Percentiles rank a stretch among this genome's conserved stretches.
Evolutionary conservation across 2,797 vertebrate genomes (phyloP).

Genomic region (Darevskia mixta): DNA sequence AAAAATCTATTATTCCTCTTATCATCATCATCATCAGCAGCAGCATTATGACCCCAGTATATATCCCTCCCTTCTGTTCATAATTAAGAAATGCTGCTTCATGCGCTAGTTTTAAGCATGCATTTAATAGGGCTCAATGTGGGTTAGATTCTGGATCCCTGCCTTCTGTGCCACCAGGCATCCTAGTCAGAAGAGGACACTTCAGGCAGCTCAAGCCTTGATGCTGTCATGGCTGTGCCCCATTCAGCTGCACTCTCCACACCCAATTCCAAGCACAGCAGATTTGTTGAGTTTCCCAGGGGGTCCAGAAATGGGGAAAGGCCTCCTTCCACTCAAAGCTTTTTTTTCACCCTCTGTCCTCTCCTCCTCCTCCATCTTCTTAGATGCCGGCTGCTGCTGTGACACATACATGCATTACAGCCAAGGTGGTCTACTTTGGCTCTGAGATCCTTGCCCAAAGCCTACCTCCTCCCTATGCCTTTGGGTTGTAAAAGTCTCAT

Average conservation of each 20-base stretch:
- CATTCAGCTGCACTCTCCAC: no score
- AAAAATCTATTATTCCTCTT: not conserved
- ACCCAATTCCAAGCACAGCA: no score
- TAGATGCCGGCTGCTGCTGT: no score
- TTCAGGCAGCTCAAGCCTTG: not conserved
- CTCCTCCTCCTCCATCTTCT: no score
- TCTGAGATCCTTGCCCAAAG: not conserved
- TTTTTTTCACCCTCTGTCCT: no score
- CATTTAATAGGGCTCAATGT: not conserved
- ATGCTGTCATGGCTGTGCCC: not conserved
- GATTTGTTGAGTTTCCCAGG: no score
- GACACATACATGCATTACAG: no score
- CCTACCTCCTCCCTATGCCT: not conserved
- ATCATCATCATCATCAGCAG: no score
- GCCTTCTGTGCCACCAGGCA: not conserved
- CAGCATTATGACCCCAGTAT: not conserved
- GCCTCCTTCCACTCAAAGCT: no score
- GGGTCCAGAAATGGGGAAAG: no score
- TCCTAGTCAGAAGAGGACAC: not conserved
- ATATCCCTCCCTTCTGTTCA: not conserved
- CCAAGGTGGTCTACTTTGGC: not conserved
- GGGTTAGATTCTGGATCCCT: not conserved
- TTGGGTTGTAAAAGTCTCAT: fast-evolving
- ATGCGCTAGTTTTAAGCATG: not conserved
- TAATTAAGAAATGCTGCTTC: not conserved